Conservation (phyloP, 2,888 invertebrate species). For the Drosophila algonquin region DNA sequence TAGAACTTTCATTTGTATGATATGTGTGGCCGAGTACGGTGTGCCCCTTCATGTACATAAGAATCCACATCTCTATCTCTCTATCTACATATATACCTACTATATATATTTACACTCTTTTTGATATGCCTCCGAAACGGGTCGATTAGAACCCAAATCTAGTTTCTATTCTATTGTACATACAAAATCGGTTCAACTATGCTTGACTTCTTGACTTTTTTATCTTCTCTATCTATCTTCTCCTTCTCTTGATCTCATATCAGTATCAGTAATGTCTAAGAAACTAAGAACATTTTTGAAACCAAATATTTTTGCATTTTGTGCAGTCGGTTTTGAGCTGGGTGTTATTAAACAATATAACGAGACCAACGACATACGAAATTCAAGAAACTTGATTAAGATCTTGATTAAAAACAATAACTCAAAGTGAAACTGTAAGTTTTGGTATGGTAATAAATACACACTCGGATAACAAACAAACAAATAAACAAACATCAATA, state of each 20-base stretch:
- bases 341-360: conserved; percentile 60
- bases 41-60: conserved; percentile 68
- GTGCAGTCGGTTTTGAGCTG: conserved; percentile 80
- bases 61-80: conserved; percentile 38
- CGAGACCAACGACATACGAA: conserved; percentile 12
- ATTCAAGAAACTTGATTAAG: not conserved
- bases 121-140: conserved; percentile 9
- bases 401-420: not conserved
- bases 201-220: conserved; percentile 30
- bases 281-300: conserved; percentile 35
- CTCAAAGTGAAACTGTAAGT: conserved; percentile 49
- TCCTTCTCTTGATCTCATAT: conserved; percentile 29
- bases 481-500: conserved; percentile 3
- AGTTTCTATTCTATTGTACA: conserved; percentile 33
- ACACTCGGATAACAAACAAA: conserved; percentile 13
- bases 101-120: conserved; percentile 24
- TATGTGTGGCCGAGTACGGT: conserved; percentile 35
- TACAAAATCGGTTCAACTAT: conserved; percentile 35
- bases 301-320: conserved; percentile 72
- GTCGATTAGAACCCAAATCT: conserved; percentile 12
- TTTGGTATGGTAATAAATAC: conserved; percentile 23
- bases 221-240: conserved; percentile 32
- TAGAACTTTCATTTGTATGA: conserved; percentile 53
- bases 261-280: conserved; percentile 27
- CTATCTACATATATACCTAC: conserved; percentile 32